These are phyloP conservation scores for Patagioenas fasciata DNA, from an alignment of 2,113 vertebrate species.

Conservation along the genomic window DNA sequence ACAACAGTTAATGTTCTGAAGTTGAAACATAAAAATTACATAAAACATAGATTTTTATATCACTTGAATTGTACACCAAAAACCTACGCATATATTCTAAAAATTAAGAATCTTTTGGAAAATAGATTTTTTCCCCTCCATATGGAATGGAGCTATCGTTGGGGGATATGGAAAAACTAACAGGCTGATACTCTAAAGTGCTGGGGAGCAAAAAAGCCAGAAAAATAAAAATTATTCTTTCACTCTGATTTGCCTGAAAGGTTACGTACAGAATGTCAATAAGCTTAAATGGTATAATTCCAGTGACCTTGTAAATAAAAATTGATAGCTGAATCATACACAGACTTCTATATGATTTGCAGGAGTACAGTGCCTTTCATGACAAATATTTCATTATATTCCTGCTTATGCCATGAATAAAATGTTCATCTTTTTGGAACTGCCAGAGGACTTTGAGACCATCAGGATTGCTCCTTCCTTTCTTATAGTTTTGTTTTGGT, in stretches of 20 bases:
- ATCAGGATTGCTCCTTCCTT: background rate
- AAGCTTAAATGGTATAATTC: background rate
- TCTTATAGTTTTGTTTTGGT: background rate
- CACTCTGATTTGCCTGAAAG: background rate
- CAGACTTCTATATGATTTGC: background rate
- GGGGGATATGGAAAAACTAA: background rate
- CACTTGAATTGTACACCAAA: background rate
- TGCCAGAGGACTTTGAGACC: background rate
- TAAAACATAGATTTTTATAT: background rate
- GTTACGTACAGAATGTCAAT: background rate
- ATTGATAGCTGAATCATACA: background rate
- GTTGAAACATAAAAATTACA: background rate
- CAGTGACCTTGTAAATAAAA: background rate
- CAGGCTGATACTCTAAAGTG: background rate
- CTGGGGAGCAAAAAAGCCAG: background rate
- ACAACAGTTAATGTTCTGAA: background rate
- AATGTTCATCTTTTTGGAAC: background rate
- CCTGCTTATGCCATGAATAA: background rate
- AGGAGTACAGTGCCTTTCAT: background rate
- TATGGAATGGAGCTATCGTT: background rate
- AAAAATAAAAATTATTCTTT: background rate
- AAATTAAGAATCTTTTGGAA: background rate
- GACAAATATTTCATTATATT: background rate
- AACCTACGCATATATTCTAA: background rate
- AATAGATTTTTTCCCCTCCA: background rate